Evolutionary conservation across 2,113 vertebrate genomes (phyloP).

Genomic region (Hypocryptadius cinnamomeus): DNA sequence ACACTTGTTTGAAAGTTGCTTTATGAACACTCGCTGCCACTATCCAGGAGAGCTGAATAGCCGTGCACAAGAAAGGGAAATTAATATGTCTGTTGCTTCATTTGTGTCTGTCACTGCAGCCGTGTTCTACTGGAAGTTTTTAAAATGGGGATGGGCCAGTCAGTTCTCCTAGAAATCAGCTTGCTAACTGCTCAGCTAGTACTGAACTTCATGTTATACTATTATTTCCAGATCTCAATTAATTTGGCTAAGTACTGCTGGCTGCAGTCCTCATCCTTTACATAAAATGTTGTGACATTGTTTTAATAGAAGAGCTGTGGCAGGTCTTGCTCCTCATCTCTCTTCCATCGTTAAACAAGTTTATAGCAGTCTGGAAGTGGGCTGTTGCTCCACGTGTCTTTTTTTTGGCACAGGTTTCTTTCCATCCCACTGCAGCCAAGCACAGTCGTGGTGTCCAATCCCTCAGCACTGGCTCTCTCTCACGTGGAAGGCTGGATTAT

Average conservation of each 20-base stretch:
- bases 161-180: neutral
- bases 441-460: neutral
- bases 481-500: neutral
- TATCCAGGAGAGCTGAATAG: neutral
- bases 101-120: neutral
- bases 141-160: neutral
- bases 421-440: neutral
- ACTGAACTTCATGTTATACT: neutral
- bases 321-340: neutral
- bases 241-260: neutral
- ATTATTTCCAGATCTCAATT: neutral
- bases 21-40: fast-evolving
- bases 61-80: neutral
- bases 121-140: neutral
- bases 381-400: neutral
- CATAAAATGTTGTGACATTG: neutral
- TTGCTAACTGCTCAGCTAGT: neutral
- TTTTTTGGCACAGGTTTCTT: slow-evolving; percentile 1
- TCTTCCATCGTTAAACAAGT: neutral
- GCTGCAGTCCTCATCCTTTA: neutral
- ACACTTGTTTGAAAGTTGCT: neutral
- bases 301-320: neutral
- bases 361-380: neutral
- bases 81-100: neutral
- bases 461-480: neutral